Conservation (phyloP, 2,888 invertebrate species). For the Himalopsyche japonica region DNA sequence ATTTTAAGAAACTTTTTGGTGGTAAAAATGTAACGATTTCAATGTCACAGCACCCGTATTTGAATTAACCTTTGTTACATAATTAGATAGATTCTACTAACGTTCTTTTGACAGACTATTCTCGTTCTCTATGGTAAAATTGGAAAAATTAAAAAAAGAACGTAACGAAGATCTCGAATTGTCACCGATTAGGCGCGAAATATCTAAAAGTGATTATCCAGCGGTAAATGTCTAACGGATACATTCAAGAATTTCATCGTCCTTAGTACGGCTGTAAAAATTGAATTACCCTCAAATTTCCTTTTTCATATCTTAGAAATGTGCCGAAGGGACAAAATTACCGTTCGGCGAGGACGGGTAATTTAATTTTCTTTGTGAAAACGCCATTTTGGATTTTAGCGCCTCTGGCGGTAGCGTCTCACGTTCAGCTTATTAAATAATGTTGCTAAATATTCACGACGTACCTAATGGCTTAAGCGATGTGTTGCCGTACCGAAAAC, state of each 20-base stretch:
- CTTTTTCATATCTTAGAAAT: background rate
- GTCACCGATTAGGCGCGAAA: background rate
- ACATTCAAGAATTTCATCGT: background rate
- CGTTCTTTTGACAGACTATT: no score
- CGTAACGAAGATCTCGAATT: background rate
- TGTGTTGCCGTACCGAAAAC: background rate
- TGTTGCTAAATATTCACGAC: background rate
- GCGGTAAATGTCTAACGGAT: background rate
- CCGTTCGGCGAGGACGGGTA: background rate
- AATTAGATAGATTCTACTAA: no score
- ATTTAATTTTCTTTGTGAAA: background rate
- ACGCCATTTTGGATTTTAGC: background rate
- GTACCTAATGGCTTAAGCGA: background rate
- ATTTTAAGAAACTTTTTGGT: no score
- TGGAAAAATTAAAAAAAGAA: no score
- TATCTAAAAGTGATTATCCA: background rate
- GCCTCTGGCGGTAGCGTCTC: background rate
- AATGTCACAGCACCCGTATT: no score
- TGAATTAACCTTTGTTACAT: no score
- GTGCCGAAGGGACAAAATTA: constrained; percentile 1
- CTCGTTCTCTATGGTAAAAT: no score
- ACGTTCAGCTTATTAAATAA: background rate
- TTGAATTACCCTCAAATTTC: background rate
- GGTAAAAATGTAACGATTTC: no score
- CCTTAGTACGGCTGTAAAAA: background rate